These are phyloP conservation scores for Tanytarsus gracilentus DNA, from an alignment of 2,888 invertebrate genomes.

Conservation along the genomic window DNA sequence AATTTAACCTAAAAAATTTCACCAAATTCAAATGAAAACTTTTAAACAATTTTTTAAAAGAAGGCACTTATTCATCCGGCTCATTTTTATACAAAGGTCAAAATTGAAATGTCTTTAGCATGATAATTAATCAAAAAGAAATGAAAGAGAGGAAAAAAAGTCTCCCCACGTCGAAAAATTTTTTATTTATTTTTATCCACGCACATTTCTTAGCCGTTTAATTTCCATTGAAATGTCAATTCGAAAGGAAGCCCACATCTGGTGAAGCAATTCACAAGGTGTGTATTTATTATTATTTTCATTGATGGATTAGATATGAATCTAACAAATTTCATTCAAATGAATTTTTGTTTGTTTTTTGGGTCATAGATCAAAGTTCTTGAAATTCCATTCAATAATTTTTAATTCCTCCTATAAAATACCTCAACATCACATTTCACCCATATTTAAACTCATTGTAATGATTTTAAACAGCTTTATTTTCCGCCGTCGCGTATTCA, in stretches of 20 bases:
- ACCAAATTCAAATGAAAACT: no score
- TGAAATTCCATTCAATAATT: no score
- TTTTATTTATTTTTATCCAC: not conserved
- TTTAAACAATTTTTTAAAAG: no score
- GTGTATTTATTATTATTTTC: no score
- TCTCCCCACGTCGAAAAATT: constrained; percentile 25
- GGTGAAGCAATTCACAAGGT: not conserved
- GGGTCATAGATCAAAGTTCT: constrained; percentile 19
- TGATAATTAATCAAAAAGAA: not conserved
- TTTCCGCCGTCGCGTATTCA: no score
- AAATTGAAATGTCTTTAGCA: constrained; percentile 13
- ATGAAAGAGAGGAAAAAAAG: not conserved
- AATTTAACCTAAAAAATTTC: no score
- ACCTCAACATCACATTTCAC: not conserved
- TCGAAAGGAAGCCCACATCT: constrained; percentile 28
- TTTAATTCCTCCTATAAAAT: not conserved
- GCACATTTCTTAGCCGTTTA: constrained; percentile 2
- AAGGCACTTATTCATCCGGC: no score
- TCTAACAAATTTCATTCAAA: constrained; percentile 18
- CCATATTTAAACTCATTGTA: not conserved
- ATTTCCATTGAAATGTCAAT: constrained; percentile 26
- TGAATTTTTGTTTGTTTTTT: not conserved
- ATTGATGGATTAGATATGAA: constrained; percentile 24
- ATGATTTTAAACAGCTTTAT: not conserved
- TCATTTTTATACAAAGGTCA: constrained; percentile 5